Evolutionary conservation across 2,113 vertebrate genomes (phyloP), one percentile per base, ranked within the genome.

Genomic region (Petrocephalus zakoni): DNA sequence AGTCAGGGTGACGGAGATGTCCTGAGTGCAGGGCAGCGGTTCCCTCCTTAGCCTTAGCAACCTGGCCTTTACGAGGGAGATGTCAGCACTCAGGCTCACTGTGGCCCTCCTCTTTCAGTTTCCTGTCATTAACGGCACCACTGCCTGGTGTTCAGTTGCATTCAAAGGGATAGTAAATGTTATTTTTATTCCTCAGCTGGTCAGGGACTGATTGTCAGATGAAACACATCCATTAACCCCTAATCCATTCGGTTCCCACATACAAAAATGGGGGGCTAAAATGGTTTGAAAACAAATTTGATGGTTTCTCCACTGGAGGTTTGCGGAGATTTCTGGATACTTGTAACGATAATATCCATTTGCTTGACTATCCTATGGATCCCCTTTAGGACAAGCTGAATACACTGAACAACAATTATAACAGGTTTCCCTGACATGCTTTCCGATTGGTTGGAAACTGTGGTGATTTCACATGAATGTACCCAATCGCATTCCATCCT

Each of bases 171-270:
- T 17, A 7, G 34, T 21, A 34, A 13, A 47, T 46, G 4, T 49
- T 83, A 83, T 83, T 83, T 83, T 83, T 83, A 49, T 83, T 83
- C 37, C 46, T 49, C 81, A 83, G 81, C 81, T 49, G 81, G 81
- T n/a, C 46, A 49, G 19, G 37, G 21, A 49, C 81, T 49, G 37
- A 49, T 46, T 83, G 34, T 83, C 17, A 47, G 19, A 47, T 22
- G 81, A 49, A 46, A 49, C 49, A 47, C 46, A 25, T 49, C 34
- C 15, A 42, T 78, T 78, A 78, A 42, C 34, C 5, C 0, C 1
- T 37, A 42, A 78, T 78, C 72, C 34, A 78, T 8, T 42, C 10
- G 72, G 72, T 78, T 78, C 72, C 42, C 72, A 17, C 15, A 37
- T 42, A 6, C 15, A 17, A 78, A 37, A 4, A 68, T 15, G 72